Evolutionary conservation across 2,113 vertebrate species (phyloP), one percentile per base, ranked within the genome.

Genomic region (Lepisosteus oculatus): DNA sequence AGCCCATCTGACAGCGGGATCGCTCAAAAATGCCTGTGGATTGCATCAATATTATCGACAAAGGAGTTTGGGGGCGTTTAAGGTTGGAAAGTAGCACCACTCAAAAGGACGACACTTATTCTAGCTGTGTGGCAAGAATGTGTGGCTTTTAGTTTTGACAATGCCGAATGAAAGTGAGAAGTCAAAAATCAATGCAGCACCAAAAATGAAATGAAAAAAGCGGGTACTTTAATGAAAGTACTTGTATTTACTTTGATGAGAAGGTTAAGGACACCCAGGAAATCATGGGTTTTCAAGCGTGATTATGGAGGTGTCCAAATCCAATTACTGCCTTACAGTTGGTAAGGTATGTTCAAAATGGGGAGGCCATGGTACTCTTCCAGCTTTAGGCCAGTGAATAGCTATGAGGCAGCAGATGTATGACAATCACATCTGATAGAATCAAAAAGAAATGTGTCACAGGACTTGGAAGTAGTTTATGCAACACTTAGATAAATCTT

Each of bases 11-110:
- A 90, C 91, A 91, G 89, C 82, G 73, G 86, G 93, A 93, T 93
- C 91, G 84, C 88, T 95, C 91, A 88, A 85, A 90, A 91, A 85
- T 13, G 88, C 89, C 90, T 85, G 85, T 90, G 92, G 93, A 95
- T 93, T 90, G 89, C 92, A 90, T 96, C 93, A 84, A 93, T 95
- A 93, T 86, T 94, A 95, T 95, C 85, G 93, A 94, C 87, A 80
- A 74, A 86, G 79, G 79, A 82, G 85, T 91, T 90, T 84, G 86
- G 83, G 86, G 88, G 88, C 86, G 79, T 89, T 93, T 88, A 89
- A 88, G 91, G 90, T 86, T 79, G 76, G 85, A 81, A 77, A 84
- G 81, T 76, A 77, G 77, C 77, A 82, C 78, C 81, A 78, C 78
- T 83, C 83, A 78, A 80, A 88, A 87, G 83, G 82, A 86, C 76